Conservation (phyloP, 1,140 invertebrate species). For the Cotesia vestalis region DNA sequence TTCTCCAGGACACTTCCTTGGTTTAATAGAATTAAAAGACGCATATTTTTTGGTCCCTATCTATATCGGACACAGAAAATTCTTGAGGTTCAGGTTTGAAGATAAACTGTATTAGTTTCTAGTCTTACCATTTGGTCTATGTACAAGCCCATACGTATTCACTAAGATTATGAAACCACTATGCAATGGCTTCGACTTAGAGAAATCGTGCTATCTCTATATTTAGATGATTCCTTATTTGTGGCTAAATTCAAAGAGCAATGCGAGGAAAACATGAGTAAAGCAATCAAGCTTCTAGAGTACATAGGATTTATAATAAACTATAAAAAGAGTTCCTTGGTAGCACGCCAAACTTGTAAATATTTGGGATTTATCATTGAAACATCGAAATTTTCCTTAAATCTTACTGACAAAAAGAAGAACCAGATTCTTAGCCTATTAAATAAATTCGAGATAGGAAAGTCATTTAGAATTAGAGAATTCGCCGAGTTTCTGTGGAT, state of each 20-base stretch:
- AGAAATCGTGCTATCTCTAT: background rate
- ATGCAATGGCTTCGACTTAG: background rate
- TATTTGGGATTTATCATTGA: background rate
- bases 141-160: conserved; percentile 6
- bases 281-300: background rate
- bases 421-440: background rate
- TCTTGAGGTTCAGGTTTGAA: background rate
- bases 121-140: background rate
- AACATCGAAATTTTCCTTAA: background rate
- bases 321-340: background rate
- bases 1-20: background rate
- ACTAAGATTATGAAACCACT: conserved; percentile 5
- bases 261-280: background rate
- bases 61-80: background rate
- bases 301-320: conserved; percentile 13
- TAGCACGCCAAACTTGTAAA: background rate
- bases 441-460: background rate
- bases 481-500: conserved; percentile 28
- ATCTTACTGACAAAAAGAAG: background rate
- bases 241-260: background rate
- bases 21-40: background rate
- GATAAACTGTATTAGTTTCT: background rate
- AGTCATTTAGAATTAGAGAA: conserved; percentile 25
- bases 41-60: background rate
- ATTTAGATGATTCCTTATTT: conserved; percentile 5